These are phyloP conservation scores for Lucilia sericata DNA, from an alignment of 1,140 invertebrate species.

Conservation along the genomic window DNA sequence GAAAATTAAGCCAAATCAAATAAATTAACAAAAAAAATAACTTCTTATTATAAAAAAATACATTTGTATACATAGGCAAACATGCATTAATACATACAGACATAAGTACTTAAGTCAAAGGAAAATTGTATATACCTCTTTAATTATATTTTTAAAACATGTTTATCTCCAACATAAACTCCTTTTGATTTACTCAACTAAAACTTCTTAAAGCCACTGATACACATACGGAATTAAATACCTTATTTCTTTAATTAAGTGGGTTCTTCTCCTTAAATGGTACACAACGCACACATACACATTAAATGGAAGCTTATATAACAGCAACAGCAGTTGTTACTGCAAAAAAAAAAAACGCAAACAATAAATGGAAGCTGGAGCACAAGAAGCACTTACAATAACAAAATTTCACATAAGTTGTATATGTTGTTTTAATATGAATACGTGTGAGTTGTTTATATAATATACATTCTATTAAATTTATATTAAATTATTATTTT, in stretches of 20 bases:
- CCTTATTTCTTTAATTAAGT: not conserved
- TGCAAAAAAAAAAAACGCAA: not conserved
- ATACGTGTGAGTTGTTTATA: not conserved
- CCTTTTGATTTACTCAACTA: not conserved
- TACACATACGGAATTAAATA: not conserved
- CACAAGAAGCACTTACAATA: not conserved
- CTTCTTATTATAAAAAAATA: not conserved
- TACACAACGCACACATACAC: too few species aligned
- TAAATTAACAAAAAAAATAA: not conserved
- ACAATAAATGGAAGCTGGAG: not conserved
- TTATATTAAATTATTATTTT: not conserved
- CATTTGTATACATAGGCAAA: not conserved
- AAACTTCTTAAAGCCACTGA: not conserved
- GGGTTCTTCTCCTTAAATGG: not conserved
- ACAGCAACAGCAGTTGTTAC: constrained; percentile 3
- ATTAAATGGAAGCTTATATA: not conserved
- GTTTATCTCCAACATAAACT: not conserved
- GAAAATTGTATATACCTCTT: not conserved
- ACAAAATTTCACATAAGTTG: not conserved
- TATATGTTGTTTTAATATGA: not conserved
- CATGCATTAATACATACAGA: not conserved
- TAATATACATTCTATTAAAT: not conserved
- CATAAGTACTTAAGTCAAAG: not conserved
- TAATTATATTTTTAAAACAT: not conserved
- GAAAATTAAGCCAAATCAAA: not conserved